Evolutionary conservation across 1,140 invertebrate genomes (phyloP).

Genomic region (Acyrthosiphon pisum): DNA sequence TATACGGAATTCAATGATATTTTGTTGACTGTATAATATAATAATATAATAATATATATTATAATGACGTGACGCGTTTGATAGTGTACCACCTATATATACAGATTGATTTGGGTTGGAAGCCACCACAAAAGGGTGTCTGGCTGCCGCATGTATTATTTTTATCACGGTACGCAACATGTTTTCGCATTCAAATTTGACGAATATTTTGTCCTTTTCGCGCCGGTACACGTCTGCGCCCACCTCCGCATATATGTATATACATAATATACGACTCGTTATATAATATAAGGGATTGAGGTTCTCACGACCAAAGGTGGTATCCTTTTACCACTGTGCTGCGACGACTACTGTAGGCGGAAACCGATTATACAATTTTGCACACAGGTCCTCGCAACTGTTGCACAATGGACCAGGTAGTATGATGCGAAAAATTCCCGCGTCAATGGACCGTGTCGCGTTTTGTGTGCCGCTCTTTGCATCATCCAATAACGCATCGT

Average conservation of each 20-base stretch:
- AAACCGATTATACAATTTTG: constrained; percentile 56
- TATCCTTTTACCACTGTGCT: constrained; percentile 19
- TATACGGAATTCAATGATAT: background rate
- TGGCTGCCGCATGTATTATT: constrained; percentile 21
- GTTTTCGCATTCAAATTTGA: constrained; percentile 48
- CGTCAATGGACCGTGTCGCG: constrained; percentile 44
- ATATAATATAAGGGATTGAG: background rate
- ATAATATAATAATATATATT: background rate
- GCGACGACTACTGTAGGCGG: constrained; percentile 27
- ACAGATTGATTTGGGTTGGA: background rate
- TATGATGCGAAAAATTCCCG: constrained; percentile 27
- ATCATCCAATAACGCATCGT: constrained; percentile 23
- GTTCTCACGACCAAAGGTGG: constrained; percentile 39
- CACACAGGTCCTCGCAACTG: constrained; percentile 45
- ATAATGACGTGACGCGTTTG: background rate
- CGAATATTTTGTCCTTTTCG: constrained; percentile 15
- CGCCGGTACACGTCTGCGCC: background rate
- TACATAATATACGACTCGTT: background rate
- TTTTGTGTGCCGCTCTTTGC: constrained; percentile 34
- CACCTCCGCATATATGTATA: background rate
- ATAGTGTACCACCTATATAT: background rate
- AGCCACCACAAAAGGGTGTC: constrained; percentile 31
- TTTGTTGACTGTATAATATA: background rate
- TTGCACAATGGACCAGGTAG: constrained; percentile 55
- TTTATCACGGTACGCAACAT: constrained; percentile 33